Base-by-base conservation (phyloP, 2,797 vertebrate species). In the Pterois miles region DNA sequence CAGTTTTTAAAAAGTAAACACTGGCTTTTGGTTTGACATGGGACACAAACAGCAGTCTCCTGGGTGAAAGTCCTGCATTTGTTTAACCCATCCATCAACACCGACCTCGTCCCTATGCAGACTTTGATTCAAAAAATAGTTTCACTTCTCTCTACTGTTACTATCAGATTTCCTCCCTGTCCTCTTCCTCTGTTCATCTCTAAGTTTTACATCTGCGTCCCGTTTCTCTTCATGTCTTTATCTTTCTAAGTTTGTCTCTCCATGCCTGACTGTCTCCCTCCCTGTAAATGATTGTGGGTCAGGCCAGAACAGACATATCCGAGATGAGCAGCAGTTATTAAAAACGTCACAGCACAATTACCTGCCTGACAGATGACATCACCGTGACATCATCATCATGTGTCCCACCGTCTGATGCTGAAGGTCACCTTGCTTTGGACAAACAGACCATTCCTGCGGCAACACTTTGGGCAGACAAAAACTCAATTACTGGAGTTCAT, bases 401-500 rank as follows among this genome's bases (percentile, higher is more conserved):
- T 46, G 71, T 82, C 53, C 64, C 59, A 54, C 33, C 46, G 74
- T 82, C 60, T 79, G 70, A 71, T 27, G 36, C 40, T 71, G 65
- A 85, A 83, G 85, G 91, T 90, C 85, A 89, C 86, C 83, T 89
- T 91, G 67, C 57, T 77, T 40, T 62, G 58, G 60, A 72, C 58
- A 73, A 84, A 82, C 57, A 34, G 34, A 43, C 31, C 25, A 34
- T 56, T 69, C 64, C 60, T 60, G 63, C 2, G 0, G 56, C 36
- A 75, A 74, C 53, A 54, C 13, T 84, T 73, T 62, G 65, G 40
- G n/a, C 5, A 8, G 43, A 65, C 23, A 25, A 64, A 79, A 65
- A 53, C 25, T 59, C 5, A 43, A 43, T 76, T 60, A 31, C 22
- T 23, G 54, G 5, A 48, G 50, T 67, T 72, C 4, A 29, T 65